Percentiles rank a stretch among this genome's conserved stretches.
These are phyloP conservation scores for Sinella curviseta DNA, from an alignment of 1,140 invertebrate species.

Conservation along the genomic window DNA sequence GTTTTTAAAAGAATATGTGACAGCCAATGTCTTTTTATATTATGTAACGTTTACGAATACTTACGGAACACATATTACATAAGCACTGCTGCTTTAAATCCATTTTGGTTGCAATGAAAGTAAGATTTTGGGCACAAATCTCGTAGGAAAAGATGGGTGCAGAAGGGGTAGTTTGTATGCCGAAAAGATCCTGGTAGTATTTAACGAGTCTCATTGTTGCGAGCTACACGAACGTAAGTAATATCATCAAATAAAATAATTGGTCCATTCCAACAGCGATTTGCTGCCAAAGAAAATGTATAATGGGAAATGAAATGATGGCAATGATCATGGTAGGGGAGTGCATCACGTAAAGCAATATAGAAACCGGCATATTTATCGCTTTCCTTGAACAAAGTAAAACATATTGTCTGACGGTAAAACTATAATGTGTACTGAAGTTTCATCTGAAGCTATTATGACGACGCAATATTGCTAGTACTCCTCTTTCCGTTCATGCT, in stretches of 20 bases:
- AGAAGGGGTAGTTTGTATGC: not conserved
- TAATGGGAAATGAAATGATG: not conserved
- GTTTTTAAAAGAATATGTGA: not conserved
- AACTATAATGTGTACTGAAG: not conserved
- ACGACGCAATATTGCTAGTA: too few relatives aligned
- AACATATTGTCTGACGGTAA: not conserved
- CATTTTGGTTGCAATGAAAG: conserved; percentile 6
- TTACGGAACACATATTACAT: too few relatives aligned
- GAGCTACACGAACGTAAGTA: conserved; percentile 6
- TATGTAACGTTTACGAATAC: not conserved
- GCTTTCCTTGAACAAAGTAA: not conserved
- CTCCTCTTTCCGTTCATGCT: too few relatives aligned
- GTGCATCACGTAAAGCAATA: not conserved
- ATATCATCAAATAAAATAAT: conserved; percentile 19
- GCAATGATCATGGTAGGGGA: not conserved
- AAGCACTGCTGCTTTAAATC: too few relatives aligned
- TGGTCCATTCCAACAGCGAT: not conserved
- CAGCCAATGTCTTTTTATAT: not conserved
- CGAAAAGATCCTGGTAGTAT: not conserved
- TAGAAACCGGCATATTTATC: not conserved
- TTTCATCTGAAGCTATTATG: not conserved
- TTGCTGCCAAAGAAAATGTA: not conserved
- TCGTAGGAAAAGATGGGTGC: not conserved
- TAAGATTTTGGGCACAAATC: conserved; percentile 1
- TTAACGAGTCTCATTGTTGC: not conserved